Conservation (phyloP, 2,113 vertebrate genomes). For the Channa argus region DNA sequence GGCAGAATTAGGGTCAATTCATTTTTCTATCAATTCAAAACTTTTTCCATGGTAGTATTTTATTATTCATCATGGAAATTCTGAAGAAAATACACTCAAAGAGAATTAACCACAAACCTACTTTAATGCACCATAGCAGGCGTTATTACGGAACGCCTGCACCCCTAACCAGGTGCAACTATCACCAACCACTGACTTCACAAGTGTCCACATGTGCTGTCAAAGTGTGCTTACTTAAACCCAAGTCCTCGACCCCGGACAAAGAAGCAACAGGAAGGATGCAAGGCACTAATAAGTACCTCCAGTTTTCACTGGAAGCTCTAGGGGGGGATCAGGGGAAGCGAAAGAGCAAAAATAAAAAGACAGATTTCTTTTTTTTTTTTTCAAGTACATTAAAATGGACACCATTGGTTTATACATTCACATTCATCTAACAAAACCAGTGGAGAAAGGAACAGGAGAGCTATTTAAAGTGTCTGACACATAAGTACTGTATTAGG, state of each 20-base stretch:
- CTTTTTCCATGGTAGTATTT: not conserved
- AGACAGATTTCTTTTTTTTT: constrained; percentile 26
- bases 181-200: constrained; percentile 22
- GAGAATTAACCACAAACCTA: constrained; percentile 22
- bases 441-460: constrained; percentile 56
- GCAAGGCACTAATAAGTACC: constrained; percentile 74
- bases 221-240: constrained; percentile 47
- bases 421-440: constrained; percentile 79
- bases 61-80: not conserved
- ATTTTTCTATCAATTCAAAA: not conserved
- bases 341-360: constrained; percentile 36
- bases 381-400: constrained; percentile 78
- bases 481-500: constrained; percentile 71
- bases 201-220: constrained; percentile 13
- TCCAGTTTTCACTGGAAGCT: constrained; percentile 49
- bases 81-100: constrained; percentile 3
- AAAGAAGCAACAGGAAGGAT: constrained; percentile 60
- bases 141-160: constrained; percentile 13
- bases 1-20: constrained; percentile 12
- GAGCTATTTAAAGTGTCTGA: constrained; percentile 79
- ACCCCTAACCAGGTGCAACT: constrained; percentile 7
- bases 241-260: constrained; percentile 27
- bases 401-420: constrained; percentile 78
- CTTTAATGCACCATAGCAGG: not conserved
- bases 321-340: constrained; percentile 8